These are phyloP conservation scores for Habropoda laboriosa DNA, from an alignment of 1,140 invertebrate species.

Conservation along the genomic window DNA sequence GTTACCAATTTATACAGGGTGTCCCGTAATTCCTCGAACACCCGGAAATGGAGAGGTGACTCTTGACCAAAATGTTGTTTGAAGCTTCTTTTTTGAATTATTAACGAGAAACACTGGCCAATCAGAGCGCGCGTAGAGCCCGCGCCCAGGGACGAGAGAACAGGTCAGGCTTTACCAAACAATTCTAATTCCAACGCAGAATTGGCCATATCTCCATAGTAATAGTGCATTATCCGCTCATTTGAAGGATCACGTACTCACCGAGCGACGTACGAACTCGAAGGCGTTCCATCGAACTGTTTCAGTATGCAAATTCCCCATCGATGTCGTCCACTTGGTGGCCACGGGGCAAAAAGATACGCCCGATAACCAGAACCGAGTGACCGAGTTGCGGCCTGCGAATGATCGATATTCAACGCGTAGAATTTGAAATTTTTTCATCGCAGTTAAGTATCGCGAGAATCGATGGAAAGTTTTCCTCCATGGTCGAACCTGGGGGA, in stretches of 20 bases:
- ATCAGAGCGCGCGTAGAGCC: too few species aligned
- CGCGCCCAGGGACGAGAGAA: too few species aligned
- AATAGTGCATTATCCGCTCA: background rate
- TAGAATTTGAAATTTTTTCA: constrained; percentile 3
- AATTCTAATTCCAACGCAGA: too few species aligned
- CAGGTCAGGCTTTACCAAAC: too few species aligned
- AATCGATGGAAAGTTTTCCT: constrained; percentile 10
- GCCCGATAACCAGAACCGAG: background rate
- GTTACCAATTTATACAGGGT: too few species aligned
- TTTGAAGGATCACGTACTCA: background rate
- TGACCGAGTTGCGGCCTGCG: background rate
- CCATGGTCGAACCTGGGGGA: background rate
- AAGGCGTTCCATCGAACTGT: background rate
- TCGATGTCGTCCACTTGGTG: background rate
- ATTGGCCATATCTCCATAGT: background rate
- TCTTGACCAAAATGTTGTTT: too few species aligned
- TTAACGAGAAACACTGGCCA: too few species aligned
- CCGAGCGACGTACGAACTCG: background rate
- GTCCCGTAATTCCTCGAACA: too few species aligned
- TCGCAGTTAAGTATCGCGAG: background rate
- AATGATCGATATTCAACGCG: constrained; percentile 10
- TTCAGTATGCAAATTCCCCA: background rate
- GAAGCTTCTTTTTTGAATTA: too few species aligned
- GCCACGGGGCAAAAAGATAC: background rate
- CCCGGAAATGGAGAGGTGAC: too few species aligned